phyloP scores from a whole-genome alignment of 2,888 invertebrate genomes.

The Dorcus parallelipipedus region DNA sequence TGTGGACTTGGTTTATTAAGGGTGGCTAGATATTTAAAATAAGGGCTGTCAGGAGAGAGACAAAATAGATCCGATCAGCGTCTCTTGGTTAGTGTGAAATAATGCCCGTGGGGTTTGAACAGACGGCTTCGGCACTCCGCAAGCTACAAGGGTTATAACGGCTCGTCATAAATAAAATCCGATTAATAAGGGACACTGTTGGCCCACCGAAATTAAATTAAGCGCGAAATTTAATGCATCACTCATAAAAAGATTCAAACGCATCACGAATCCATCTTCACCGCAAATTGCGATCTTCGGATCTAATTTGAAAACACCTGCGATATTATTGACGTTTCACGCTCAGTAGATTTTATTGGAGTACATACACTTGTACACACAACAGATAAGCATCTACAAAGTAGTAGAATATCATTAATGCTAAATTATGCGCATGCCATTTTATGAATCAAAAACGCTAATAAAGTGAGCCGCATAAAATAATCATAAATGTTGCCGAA shows the following conservation, averaged over 20 bases:
- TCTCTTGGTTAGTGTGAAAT: constrained; percentile 46
- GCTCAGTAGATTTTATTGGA: neutral
- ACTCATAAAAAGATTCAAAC: neutral
- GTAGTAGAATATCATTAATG: neutral
- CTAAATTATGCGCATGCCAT: neutral
- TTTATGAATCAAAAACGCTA: constrained; percentile 31
- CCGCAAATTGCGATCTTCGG: too few relatives aligned
- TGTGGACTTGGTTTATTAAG: constrained; percentile 18
- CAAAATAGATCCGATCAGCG: constrained; percentile 40
- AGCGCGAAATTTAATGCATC: constrained; percentile 25
- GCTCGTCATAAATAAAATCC: constrained; percentile 25
- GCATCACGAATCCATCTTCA: neutral
- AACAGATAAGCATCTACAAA: neutral
- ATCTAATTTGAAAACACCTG: too few relatives aligned
- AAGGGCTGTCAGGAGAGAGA: constrained; percentile 29
- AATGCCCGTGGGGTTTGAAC: constrained; percentile 42
- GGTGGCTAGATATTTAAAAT: constrained; percentile 33
- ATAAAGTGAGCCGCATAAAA: constrained; percentile 36
- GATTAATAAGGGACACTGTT: constrained; percentile 29
- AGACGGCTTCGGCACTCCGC: constrained; percentile 19
- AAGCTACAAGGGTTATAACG: constrained; percentile 25
- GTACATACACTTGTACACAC: neutral
- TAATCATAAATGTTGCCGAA: constrained; percentile 42
- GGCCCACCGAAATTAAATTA: constrained; percentile 31
- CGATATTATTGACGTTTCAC: too few relatives aligned